Evolutionary conservation across 2,113 vertebrate genomes (phyloP).

Genomic region (Heliornis fulica): DNA sequence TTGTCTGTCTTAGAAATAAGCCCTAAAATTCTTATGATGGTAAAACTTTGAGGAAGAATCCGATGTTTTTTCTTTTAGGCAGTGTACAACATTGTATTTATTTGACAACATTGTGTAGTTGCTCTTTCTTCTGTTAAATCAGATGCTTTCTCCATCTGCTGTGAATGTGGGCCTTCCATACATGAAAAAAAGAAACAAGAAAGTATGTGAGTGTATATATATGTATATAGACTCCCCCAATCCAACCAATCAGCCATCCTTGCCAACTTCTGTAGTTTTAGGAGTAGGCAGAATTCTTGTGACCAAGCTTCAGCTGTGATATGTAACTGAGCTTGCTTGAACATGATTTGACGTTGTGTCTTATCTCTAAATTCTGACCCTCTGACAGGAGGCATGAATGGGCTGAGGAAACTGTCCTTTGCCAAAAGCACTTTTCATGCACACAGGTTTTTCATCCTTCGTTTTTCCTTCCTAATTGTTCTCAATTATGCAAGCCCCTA

Average conservation of each 20-base stretch:
- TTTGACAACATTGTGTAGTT: background rate
- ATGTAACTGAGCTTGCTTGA: background rate
- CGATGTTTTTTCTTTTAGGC: background rate
- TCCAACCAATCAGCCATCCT: background rate
- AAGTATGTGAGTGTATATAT: background rate
- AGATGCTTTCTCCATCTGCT: slow-evolving; percentile 25
- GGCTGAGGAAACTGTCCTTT: background rate
- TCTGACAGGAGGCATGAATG: background rate
- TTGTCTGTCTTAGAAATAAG: background rate
- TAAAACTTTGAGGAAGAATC: background rate
- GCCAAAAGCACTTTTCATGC: background rate
- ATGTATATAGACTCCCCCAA: background rate
- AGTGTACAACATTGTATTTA: background rate
- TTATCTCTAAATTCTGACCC: background rate
- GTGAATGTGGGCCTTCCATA: background rate
- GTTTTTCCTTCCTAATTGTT: background rate
- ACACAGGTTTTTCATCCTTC: background rate
- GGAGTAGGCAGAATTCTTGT: background rate
- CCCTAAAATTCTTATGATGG: background rate
- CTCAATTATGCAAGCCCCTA: background rate
- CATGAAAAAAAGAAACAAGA: background rate
- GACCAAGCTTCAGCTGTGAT: background rate
- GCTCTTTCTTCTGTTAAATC: slow-evolving; percentile 3
- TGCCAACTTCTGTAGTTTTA: background rate
- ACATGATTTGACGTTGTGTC: background rate